phyloP scores from a whole-genome alignment of 2,113 vertebrate species.

The Tachysurus fulvidraco region DNA sequence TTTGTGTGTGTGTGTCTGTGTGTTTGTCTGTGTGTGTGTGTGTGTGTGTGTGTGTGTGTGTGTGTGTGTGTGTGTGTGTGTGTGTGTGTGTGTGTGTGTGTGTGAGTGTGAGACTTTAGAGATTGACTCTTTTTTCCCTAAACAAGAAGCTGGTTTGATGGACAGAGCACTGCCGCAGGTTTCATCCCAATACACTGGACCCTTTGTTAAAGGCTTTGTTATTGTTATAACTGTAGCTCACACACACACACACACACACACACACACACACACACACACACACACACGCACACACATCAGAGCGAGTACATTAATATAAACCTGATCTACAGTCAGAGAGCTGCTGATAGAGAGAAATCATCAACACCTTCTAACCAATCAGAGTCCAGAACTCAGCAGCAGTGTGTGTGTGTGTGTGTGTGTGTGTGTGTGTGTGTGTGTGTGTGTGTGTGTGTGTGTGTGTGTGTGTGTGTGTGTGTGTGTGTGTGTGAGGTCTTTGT shows the following conservation, averaged over 20 bases:
- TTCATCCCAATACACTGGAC: constrained; percentile 48
- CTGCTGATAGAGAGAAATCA: background rate
- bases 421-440: background rate
- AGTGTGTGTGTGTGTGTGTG: background rate
- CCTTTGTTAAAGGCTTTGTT: constrained; percentile 56
- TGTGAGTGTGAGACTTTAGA: background rate
- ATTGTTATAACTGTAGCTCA: constrained; percentile 50
- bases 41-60: constrained; percentile 8
- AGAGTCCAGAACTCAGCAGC: background rate
- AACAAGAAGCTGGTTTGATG: constrained; percentile 35
- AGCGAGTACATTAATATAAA: background rate
- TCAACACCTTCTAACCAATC: background rate
- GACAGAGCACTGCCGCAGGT: constrained; percentile 44
- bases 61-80: background rate
- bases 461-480: background rate
- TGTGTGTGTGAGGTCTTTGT: background rate
- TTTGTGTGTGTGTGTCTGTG: constrained; percentile 5
- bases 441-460: background rate
- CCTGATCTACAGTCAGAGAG: background rate
- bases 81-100: constrained; percentile 10
- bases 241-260: constrained; percentile 41
- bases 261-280: constrained; percentile 9
- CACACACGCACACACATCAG: background rate
- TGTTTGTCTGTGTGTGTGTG: background rate
- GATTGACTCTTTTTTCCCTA: background rate